These are phyloP conservation scores for Prionace glauca DNA, from an alignment of 2,797 vertebrate genomes.

Conservation along the genomic window DNA sequence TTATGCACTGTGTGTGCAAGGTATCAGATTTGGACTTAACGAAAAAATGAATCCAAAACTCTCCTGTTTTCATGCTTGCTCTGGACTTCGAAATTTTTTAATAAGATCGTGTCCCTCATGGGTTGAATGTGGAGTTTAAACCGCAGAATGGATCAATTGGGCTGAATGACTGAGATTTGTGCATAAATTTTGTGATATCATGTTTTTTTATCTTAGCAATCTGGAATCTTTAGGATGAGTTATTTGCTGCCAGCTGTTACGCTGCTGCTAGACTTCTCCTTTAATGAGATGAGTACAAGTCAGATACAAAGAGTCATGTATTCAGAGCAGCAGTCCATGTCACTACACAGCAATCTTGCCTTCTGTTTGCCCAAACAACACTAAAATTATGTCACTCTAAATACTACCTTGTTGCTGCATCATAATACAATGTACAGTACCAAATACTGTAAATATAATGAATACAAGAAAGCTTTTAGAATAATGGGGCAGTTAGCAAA, in stretches of 20 bases:
- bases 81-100: no score
- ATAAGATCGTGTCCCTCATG: no score
- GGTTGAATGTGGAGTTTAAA: background rate
- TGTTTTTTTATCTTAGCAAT: background rate
- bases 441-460: no score
- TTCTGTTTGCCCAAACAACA: background rate
- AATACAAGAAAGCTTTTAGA: background rate
- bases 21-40: no score
- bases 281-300: background rate
- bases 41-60: no score
- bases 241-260: background rate
- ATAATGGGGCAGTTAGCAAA: background rate
- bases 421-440: background rate
- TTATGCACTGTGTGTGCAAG: no score
- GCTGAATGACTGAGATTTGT: background rate
- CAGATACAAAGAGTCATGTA: background rate
- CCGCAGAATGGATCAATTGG: background rate
- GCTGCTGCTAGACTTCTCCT: no score
- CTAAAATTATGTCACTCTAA: background rate
- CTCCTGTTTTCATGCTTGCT: no score
- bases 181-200: background rate
- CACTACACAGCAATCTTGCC: background rate
- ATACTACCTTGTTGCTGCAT: background rate
- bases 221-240: background rate
- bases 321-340: no score